Conservation (phyloP, 2,797 vertebrate species). For the Poecilia gillii region DNA sequence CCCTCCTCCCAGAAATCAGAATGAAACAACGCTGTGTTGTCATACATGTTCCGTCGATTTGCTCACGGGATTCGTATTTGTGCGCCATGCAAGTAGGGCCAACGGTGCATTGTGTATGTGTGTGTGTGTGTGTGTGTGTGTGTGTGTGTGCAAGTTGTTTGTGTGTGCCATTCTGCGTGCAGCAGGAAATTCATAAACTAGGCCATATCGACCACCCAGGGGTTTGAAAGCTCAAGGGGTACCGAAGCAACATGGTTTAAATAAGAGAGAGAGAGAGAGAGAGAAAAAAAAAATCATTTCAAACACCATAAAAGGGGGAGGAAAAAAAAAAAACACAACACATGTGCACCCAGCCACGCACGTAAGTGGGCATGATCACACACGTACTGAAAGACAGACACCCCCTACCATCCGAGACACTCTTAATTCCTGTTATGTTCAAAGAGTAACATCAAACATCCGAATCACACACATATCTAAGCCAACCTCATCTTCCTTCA, state of each 20-base stretch:
- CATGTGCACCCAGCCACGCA: constrained; percentile 31
- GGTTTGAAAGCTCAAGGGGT: constrained; percentile 78
- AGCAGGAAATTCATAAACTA: constrained; percentile 80
- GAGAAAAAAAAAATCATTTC: constrained; percentile 54
- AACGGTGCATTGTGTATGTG: constrained; percentile 67
- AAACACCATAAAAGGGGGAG: constrained; percentile 45
- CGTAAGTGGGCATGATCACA: constrained; percentile 3
- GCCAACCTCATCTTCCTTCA: constrained; percentile 59
- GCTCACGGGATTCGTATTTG: constrained; percentile 39
- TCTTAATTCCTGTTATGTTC: constrained; percentile 53
- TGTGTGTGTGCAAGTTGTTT: constrained; percentile 74
- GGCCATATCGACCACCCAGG: constrained; percentile 83
- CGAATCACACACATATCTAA: constrained; percentile 62
- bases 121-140: constrained; percentile 23
- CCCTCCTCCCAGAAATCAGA: constrained; percentile 35
- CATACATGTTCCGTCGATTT: constrained; percentile 60
- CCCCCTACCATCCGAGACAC: constrained; percentile 46
- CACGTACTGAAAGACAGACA: constrained; percentile 2
- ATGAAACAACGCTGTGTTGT: constrained; percentile 51
- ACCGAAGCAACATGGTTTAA: constrained; percentile 75
- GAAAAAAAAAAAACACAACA: constrained; percentile 38
- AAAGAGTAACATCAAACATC: constrained; percentile 64
- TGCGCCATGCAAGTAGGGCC: constrained; percentile 41
- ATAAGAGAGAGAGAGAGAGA: constrained; percentile 34
- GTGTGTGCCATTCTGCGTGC: constrained; percentile 63